Conservation (phyloP, 2,113 vertebrate genomes). For the Montifringilla adamsi region DNA sequence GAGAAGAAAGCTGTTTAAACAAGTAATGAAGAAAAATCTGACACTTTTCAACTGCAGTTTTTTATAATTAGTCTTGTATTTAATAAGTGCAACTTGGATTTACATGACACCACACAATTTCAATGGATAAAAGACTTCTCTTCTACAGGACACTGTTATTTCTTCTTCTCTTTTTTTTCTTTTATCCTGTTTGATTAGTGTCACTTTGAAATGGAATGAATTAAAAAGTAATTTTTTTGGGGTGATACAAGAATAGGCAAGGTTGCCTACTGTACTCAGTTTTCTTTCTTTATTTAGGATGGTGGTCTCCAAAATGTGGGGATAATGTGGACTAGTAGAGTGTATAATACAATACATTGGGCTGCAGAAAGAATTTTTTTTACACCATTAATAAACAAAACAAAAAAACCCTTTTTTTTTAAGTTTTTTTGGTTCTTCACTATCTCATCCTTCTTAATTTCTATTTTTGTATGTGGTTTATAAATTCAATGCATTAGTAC, state of each 20-base stretch:
- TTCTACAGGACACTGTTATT: background rate
- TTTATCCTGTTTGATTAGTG: background rate
- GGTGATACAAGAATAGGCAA: background rate
- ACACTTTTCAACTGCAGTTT: background rate
- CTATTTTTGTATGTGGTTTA: background rate
- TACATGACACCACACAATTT: background rate
- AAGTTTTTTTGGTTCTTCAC: background rate
- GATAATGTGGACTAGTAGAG: rapidly evolving
- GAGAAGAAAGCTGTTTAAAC: background rate
- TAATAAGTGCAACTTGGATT: background rate
- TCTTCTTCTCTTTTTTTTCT: rapidly evolving
- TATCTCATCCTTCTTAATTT: background rate
- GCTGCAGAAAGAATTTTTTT: background rate
- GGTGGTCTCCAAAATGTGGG: background rate
- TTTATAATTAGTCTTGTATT: background rate
- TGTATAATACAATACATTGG: rapidly evolving
- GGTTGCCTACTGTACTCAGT: background rate
- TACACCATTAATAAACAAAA: background rate
- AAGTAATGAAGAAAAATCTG: background rate
- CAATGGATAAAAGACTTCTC: background rate
- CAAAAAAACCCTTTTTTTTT: background rate
- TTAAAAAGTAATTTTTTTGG: background rate
- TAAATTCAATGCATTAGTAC: background rate
- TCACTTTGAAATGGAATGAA: background rate
- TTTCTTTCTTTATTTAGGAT: background rate